Evolutionary conservation across 2,888 invertebrate genomes (phyloP), one percentile per base, ranked within the genome.

Genomic region (Acleris literana): DNA sequence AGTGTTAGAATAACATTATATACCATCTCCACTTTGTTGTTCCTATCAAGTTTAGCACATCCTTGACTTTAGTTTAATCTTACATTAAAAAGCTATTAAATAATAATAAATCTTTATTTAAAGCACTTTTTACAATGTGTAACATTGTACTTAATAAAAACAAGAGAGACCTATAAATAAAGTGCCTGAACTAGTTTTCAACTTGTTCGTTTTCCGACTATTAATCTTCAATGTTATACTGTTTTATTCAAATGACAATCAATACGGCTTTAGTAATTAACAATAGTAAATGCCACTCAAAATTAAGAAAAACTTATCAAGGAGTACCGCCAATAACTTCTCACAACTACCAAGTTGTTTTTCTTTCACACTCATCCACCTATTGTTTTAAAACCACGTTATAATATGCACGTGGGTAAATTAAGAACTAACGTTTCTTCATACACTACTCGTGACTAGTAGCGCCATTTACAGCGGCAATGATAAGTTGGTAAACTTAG

Each of bases 311-410:
- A 49, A 49, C 49, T 49, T 49, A 49, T 25, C 56, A 44, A 20
- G 55, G 44, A 54, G 56, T 46, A 66, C 25, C 52, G 61, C 39
- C 61, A 53, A 66, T 62, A 53, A 48, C 20, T 53, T 65, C 65
- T 51, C 66, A 62, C 48, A 52, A 56, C 51, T 48, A 51, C 46
- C 52, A 43, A 52, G 46, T 43, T 52, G 48, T 62, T 62, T 62
- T 46, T 46, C 51, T 20, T 57, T 57, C 46, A 48, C 57, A 66
- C 61, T 39, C 57, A 57, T 62, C 57, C 20, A 56, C 51, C 52
- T 29, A 66, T 66, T 66, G 66, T 66, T 22, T 61, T 6, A 13
- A 33, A 51, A 60, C 65, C 29, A 60, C 17, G 13, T 60, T 60
- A 65, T 20, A 25, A 49, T 9, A 7, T 65, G 17, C 65, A 20